Conservation (phyloP, 1,140 invertebrate species). For the Caenorhabditis inopinata region DNA sequence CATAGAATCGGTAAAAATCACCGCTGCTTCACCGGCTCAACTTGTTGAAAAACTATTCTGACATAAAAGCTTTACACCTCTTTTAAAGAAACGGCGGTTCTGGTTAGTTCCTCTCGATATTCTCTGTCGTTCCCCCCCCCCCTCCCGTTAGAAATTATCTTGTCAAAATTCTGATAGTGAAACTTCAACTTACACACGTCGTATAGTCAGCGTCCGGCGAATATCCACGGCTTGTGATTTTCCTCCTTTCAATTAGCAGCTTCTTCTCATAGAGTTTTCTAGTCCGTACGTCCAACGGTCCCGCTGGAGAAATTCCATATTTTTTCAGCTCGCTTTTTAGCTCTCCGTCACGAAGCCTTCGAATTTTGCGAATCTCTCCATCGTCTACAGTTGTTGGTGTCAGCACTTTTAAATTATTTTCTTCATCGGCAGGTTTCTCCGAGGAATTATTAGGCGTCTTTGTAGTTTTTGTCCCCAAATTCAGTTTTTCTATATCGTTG, state of each 20-base stretch:
- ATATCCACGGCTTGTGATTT: not conserved
- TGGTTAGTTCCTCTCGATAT: too few relatives aligned
- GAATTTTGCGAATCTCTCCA: not conserved
- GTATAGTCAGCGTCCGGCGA: not conserved
- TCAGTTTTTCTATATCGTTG: not conserved
- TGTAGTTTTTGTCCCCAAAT: not conserved
- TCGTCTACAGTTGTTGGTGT: not conserved
- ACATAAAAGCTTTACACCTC: too few relatives aligned
- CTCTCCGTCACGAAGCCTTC: not conserved
- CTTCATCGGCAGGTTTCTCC: not conserved
- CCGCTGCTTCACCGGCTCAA: too few relatives aligned
- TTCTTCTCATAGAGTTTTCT: not conserved
- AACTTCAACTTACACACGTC: not conserved
- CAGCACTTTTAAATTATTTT: not conserved
- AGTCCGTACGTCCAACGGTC: not conserved
- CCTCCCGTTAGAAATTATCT: too few relatives aligned
- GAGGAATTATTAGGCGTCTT: not conserved
- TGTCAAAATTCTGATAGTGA: too few relatives aligned
- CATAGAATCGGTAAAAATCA: too few relatives aligned
- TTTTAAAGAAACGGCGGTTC: too few relatives aligned
- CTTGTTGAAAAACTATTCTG: too few relatives aligned
- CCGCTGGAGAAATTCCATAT: not conserved
- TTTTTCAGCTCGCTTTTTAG: constrained; percentile 9
- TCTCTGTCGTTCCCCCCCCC: too few relatives aligned
- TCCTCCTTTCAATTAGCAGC: not conserved